A percentile compares a stretch with the other conserved stretches of the same genome.
phyloP scores from a whole-genome alignment of 2,888 invertebrate genomes.

The Dryobotodes eremita region DNA sequence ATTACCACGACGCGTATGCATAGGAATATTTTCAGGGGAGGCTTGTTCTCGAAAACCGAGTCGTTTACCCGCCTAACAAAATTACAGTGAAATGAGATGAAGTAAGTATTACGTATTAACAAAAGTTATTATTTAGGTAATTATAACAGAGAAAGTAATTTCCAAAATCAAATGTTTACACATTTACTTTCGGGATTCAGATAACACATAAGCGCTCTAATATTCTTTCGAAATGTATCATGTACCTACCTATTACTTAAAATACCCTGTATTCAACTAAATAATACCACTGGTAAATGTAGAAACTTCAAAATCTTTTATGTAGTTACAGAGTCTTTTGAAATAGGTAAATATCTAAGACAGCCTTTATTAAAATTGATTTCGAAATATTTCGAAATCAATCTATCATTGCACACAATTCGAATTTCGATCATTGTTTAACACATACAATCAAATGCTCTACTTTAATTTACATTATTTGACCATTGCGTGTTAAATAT shows the following conservation, averaged over 20 bases:
- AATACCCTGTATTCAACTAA: not conserved
- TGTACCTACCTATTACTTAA: not conserved
- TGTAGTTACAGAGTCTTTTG: not conserved
- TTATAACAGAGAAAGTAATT: not conserved
- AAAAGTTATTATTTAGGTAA: not conserved
- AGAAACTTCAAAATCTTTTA: not conserved
- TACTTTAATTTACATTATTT: constrained; percentile 27
- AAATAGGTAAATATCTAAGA: not conserved
- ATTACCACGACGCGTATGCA: constrained; percentile 8
- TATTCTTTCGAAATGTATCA: not conserved
- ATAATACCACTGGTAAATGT: not conserved
- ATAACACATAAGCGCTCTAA: not conserved
- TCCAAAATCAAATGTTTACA: not conserved
- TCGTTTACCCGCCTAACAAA: not conserved
- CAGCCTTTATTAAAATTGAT: not conserved
- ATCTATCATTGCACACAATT: not conserved
- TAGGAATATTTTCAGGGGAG: constrained; percentile 3
- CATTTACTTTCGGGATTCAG: not conserved
- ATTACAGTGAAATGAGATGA: constrained; percentile 15
- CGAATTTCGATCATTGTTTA: constrained; percentile 2
- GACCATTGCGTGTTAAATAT: not conserved
- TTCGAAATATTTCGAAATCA: not conserved
- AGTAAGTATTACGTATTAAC: not conserved
- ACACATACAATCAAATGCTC: constrained; percentile 6
- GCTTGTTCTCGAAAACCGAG: not conserved